Percentiles rank a stretch among this genome's conserved stretches.
phyloP scores from a whole-genome alignment of 2,797 vertebrate genomes.

The Apogon talboti region DNA sequence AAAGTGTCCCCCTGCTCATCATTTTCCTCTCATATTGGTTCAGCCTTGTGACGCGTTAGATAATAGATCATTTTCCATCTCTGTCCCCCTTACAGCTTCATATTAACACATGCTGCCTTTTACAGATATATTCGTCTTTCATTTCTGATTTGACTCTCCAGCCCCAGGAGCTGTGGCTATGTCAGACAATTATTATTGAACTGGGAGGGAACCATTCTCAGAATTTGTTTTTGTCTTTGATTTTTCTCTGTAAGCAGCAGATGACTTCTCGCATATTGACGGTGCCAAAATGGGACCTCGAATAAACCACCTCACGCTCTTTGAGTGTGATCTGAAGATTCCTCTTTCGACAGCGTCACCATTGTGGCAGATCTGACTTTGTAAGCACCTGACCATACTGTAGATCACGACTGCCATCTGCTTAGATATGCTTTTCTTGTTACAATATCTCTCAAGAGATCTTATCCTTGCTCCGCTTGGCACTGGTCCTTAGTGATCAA shows the following conservation, averaged over 20 bases:
- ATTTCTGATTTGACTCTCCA: slow-evolving; percentile 19
- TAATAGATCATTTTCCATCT: slow-evolving; percentile 57
- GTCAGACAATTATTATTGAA: slow-evolving; percentile 23
- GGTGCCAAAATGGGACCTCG: slow-evolving; percentile 22
- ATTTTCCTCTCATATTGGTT: slow-evolving; percentile 49
- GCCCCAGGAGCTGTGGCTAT: slow-evolving; percentile 10
- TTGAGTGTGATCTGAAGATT: slow-evolving; percentile 46
- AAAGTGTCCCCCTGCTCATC: slow-evolving; percentile 38
- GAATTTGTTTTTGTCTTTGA: slow-evolving; percentile 37
- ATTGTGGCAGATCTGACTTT: slow-evolving; percentile 40
- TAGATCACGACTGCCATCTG: slow-evolving; percentile 63
- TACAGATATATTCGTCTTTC: slow-evolving; percentile 25
- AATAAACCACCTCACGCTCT: slow-evolving; percentile 48
- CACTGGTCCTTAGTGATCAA: slow-evolving; percentile 45
- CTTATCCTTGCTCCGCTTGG: slow-evolving; percentile 33
- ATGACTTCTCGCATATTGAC: slow-evolving; percentile 20
- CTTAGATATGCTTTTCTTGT: slow-evolving; percentile 46
- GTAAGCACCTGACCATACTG: slow-evolving; percentile 47
- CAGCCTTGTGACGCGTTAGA: slow-evolving; percentile 42
- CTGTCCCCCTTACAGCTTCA: slow-evolving; percentile 35
- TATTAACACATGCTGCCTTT: slow-evolving; percentile 17
- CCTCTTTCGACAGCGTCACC: slow-evolving; percentile 7
- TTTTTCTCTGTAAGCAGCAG: slow-evolving; percentile 29
- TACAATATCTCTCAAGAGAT: slow-evolving; percentile 52
- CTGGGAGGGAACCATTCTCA: slow-evolving; percentile 4